Percentiles rank a stretch among this genome's conserved stretches.
Evolutionary conservation across 2,888 invertebrate species (phyloP).

Genomic region (Sycophila texana): DNA sequence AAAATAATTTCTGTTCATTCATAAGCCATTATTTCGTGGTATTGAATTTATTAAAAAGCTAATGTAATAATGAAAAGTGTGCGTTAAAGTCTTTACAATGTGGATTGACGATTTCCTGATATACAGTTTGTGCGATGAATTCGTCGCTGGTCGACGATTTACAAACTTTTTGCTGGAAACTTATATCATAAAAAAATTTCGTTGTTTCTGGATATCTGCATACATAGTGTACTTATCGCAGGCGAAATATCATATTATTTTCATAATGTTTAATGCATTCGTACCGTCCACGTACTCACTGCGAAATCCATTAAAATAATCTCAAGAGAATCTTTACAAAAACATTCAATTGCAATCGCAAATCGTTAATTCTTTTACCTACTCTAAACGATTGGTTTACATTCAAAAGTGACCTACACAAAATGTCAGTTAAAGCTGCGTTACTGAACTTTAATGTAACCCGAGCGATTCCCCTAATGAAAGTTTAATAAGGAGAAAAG

Average conservation of each 20-base stretch:
- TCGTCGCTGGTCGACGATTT: constrained; percentile 35
- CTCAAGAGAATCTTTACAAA: constrained; percentile 6
- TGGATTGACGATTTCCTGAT: not conserved
- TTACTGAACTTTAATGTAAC: constrained; percentile 21
- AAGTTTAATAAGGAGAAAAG: constrained; percentile 32
- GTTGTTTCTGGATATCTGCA: not conserved
- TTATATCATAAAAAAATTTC: not conserved
- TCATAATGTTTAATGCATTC: constrained; percentile 16
- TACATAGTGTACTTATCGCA: constrained; percentile 28
- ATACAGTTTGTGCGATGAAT: not conserved
- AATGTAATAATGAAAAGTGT: too few species aligned
- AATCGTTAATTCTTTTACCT: not conserved
- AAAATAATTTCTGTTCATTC: too few species aligned
- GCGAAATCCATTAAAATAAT: not conserved
- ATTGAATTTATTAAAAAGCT: too few species aligned
- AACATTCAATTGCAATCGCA: not conserved
- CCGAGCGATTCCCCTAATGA: constrained; percentile 30
- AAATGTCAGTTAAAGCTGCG: constrained; percentile 37
- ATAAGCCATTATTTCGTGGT: too few species aligned
- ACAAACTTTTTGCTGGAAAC: constrained; percentile 1
- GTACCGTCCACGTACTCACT: constrained; percentile 37
- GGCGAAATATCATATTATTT: constrained; percentile 25
- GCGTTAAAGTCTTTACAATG: not conserved
- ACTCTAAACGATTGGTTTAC: not conserved
- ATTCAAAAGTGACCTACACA: constrained; percentile 39